A percentile compares a stretch with the other conserved stretches of the same genome.
These are phyloP conservation scores for Cephalotes varians DNA, from an alignment of 2,888 invertebrate species.

Conservation along the genomic window DNA sequence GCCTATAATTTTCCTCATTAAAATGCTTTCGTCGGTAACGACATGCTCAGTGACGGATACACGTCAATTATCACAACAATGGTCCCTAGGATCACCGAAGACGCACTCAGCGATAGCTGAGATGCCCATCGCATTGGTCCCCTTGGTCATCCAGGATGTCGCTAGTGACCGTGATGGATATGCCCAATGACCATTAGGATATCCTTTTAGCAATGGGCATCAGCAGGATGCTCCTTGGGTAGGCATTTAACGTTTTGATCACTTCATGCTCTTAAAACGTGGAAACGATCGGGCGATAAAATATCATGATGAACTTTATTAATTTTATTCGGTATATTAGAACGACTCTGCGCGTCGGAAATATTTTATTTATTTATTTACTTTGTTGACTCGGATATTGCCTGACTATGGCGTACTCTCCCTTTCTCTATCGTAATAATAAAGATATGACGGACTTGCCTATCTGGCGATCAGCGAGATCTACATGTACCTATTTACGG, in stretches of 20 bases:
- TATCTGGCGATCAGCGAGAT: constrained; percentile 31
- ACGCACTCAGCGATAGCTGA: constrained; percentile 19
- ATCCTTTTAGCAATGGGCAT: constrained; percentile 26
- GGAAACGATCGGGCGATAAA: constrained; percentile 36
- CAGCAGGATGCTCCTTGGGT: constrained; percentile 2
- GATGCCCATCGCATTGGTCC: constrained; percentile 46
- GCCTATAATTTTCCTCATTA: neutral
- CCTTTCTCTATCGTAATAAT: neutral
- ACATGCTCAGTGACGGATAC: neutral
- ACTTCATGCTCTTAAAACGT: constrained; percentile 37
- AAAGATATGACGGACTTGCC: constrained; percentile 23
- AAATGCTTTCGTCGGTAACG: neutral
- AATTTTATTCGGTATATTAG: constrained; percentile 21
- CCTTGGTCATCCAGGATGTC: constrained; percentile 48
- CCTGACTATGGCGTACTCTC: constrained; percentile 35
- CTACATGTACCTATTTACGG: constrained; percentile 31
- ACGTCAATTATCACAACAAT: constrained; percentile 17
- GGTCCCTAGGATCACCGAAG: constrained; percentile 24
- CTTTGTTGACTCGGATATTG: constrained; percentile 28
- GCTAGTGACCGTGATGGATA: constrained; percentile 38
- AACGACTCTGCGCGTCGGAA: constrained; percentile 35
- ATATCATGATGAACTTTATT: constrained; percentile 35
- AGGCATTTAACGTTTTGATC: neutral
- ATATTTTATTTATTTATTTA: constrained; percentile 10
- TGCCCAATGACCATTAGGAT: constrained; percentile 34